A percentile compares a stretch with the other conserved stretches of the same genome.
These are phyloP conservation scores for Carduelis carduelis DNA, from an alignment of 2,797 vertebrate species.

Conservation along the genomic window DNA sequence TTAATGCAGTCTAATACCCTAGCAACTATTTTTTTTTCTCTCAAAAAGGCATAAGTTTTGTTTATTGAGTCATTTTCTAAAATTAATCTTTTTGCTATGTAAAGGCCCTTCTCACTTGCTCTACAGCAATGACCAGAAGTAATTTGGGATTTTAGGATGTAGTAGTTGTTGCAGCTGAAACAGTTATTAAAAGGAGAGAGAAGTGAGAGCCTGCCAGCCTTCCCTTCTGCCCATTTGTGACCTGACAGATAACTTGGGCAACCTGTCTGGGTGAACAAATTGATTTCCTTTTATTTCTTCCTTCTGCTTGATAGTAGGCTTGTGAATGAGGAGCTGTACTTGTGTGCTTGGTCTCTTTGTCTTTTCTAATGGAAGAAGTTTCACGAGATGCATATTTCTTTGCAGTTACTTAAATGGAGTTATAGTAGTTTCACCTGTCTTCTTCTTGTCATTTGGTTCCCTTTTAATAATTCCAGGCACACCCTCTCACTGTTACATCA, in stretches of 20 bases:
- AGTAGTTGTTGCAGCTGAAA: conserved; percentile 18
- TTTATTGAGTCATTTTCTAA: conserved; percentile 48
- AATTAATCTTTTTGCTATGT: conserved; percentile 12
- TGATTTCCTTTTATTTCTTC: background rate
- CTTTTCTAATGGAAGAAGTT: background rate
- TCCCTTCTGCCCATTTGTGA: background rate
- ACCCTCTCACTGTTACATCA: conserved; percentile 22
- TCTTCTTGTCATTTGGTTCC: conserved; percentile 28
- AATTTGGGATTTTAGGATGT: conserved; percentile 21
- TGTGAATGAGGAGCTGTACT: background rate
- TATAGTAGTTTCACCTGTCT: conserved; percentile 13
- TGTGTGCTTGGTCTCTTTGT: background rate
- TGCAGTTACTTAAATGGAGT: background rate
- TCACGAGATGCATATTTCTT: background rate
- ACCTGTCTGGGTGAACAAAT: background rate
- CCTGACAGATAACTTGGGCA: background rate
- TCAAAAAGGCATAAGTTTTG: conserved; percentile 26
- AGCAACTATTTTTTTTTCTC: background rate
- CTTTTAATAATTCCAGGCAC: conserved; percentile 30
- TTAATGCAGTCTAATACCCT: background rate
- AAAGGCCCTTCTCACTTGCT: conserved; percentile 28
- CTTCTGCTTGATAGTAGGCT: background rate
- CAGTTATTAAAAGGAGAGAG: conserved; percentile 16
- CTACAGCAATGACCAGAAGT: background rate
- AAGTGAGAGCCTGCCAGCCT: background rate